Evolutionary conservation across 2,797 vertebrate species (phyloP), one percentile per base, ranked within the genome.

Genomic region (Hybognathus amarus): DNA sequence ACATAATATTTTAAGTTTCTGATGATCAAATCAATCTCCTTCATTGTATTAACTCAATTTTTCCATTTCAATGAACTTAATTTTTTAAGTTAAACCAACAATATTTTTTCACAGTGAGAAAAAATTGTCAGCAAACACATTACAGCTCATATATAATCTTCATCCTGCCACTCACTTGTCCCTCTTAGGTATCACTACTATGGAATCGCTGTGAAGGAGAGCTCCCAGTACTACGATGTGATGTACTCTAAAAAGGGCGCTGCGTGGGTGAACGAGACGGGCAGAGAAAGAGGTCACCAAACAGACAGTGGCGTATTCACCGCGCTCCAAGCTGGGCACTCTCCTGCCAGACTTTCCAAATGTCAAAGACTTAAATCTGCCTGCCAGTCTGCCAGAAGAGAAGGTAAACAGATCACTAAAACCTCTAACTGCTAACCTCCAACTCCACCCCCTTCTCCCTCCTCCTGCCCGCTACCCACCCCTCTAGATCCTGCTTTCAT

Each of bases 201-300:
- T 5, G 98, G 98, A 89, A 99, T 99, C 36, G 98, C 98, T 0
- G 98, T 99, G 89, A 99, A 99, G 93, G 98, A 99, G 91, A 96
- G 94, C 88, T 99, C 98, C 56, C 97, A 97, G 87, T 99, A 99
- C 93, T 99, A 99, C 59, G 98, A 99, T 73, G 97, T 99, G 94
- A 99, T 99, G 98, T 99, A 99, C 94, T 99, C 98, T 87, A 99
- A 98, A 93, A 99, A 99, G 93, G 98, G 98, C 89, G 97, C 98
- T 2, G 97, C 98, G 50, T 99, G 98, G 98, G 97, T 99, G 94
- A 98, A 98, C 70, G 98, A 99, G 93, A 97, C 97, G 0, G 98
- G 98, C 88, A 99, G n/a, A 99, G 95, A 99, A 99, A 93, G 98
- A 99, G 96, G 97, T 98, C 92, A 98, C 96, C 88, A 99, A 99